phyloP scores from a whole-genome alignment of 1,140 invertebrate genomes.

The Halictus rubicundus region DNA sequence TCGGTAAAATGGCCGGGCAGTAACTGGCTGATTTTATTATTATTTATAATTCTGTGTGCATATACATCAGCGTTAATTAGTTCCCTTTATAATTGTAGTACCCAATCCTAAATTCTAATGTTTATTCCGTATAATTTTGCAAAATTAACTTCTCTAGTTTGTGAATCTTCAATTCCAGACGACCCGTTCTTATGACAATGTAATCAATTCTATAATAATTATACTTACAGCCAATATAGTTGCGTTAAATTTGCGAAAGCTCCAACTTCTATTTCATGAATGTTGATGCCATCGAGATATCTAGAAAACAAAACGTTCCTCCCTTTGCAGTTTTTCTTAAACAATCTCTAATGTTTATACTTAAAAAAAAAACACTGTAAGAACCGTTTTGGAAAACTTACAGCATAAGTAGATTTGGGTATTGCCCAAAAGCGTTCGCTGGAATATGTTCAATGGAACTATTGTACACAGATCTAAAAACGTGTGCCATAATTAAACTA shows the following conservation, averaged over 20 bases:
- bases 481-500: background rate
- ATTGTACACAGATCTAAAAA: conserved; percentile 67
- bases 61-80: conserved; percentile 17
- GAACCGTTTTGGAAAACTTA: conserved; percentile 63
- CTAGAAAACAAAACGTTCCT: conserved; percentile 55
- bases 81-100: background rate
- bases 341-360: background rate
- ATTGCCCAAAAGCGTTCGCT: conserved; percentile 55
- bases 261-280: conserved; percentile 61
- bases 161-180: too few relatives aligned
- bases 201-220: conserved; percentile 19
- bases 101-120: background rate
- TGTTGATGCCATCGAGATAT: conserved; percentile 64
- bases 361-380: conserved; percentile 23
- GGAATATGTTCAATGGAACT: conserved; percentile 61
- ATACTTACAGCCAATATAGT: conserved; percentile 71
- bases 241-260: conserved; percentile 66
- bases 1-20: conserved; percentile 74
- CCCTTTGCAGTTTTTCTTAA: background rate
- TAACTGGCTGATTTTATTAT: conserved; percentile 78
- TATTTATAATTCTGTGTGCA: conserved; percentile 75
- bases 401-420: conserved; percentile 65
- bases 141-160: too few relatives aligned
- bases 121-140: too few relatives aligned
- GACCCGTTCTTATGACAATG: background rate